Conservation (phyloP, 64 coral and sea anemone species). For the Pocillopora damicornis region DNA sequence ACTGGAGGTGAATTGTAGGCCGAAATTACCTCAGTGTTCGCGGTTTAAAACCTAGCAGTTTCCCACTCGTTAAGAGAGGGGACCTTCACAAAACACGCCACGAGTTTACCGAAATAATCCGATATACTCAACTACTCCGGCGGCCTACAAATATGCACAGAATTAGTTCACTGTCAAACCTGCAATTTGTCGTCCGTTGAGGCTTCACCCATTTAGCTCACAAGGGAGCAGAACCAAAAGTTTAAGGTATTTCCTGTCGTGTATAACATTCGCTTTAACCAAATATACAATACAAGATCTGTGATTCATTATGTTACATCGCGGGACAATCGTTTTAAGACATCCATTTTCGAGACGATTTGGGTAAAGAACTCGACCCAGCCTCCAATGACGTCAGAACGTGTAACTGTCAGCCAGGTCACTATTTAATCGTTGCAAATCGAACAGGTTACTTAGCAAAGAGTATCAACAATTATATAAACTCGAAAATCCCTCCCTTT, state of each 20-base stretch:
- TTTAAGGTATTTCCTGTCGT: slow-evolving; percentile 43
- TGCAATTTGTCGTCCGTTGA: slow-evolving; percentile 49
- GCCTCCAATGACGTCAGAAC: slow-evolving; percentile 82
- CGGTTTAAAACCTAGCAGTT: not conserved
- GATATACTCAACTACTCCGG: slow-evolving; percentile 2
- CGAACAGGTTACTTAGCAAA: slow-evolving; percentile 23
- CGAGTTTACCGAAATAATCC: slow-evolving; percentile 43
- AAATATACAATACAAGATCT: slow-evolving; percentile 24
- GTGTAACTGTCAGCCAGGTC: slow-evolving; percentile 23
- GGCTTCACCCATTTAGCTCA: slow-evolving; percentile 82
- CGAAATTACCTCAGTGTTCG: not conserved
- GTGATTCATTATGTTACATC: slow-evolving; percentile 56
- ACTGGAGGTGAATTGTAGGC: not conserved
- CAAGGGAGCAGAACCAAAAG: slow-evolving; percentile 57
- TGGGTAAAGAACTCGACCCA: slow-evolving; percentile 58
- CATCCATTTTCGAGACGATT: slow-evolving; percentile 85
- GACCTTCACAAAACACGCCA: slow-evolving; percentile 1
- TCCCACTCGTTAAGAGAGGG: not conserved
- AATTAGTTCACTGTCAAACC: slow-evolving; percentile 38
- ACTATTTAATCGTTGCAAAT: slow-evolving; percentile 19
- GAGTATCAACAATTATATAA: not conserved
- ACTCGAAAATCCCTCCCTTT: not conserved
- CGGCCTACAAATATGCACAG: slow-evolving; percentile 39
- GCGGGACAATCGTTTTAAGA: slow-evolving; percentile 19
- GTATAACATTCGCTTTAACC: slow-evolving; percentile 48